Evolutionary conservation across 2,888 invertebrate genomes (phyloP), one percentile per base, ranked within the genome.

Genomic region (Epiblema foenella): DNA sequence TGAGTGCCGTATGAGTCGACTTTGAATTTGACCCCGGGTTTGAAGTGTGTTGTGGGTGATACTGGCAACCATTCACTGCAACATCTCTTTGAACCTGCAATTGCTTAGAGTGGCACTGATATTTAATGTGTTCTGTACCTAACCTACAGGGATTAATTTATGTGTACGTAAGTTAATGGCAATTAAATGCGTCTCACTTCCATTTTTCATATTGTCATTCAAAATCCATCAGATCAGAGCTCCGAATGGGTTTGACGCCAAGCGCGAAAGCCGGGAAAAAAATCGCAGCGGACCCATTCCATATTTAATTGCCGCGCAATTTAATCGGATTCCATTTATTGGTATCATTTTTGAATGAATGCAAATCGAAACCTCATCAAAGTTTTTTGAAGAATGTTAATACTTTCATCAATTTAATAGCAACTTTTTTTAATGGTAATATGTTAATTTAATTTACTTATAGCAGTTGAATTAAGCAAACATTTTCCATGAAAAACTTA

Each of bases 241-340:
- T 15, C 49, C 15, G 60, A 46, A 56, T 60, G 29, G 37, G 56
- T 60, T 66, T 66, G 17, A 49, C 60, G 33, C n/a, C 42, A 20
- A 39, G 15, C 51, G 42, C n/a, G n/a, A n/a, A n/a, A 17, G 37
- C 11, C 20, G 9, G 56, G 46, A 56, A 37, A 62, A 67, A 66
- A 60, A 70, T n/a, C n/a, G 46, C 46, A 39, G 15, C 37, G n/a
- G 60, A n/a, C n/a, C 24, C 49, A 24, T 33, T 52, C 18, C 49
- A 39, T 56, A 51, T 70, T 65, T 66, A 67, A 71, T 71, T 56
- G 29, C 70, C 62, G 54, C 59, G 52, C 65, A 59, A 59, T 54
- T 65, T 54, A 54, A 59, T 54, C 33, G 11, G 29, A 17, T 64
- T 58, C 42, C 4, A 52, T 66, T 15, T 57, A 57, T 64, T 58